Base-by-base conservation (phyloP, 2,113 vertebrate species). In the Nesospiza acunhae region DNA sequence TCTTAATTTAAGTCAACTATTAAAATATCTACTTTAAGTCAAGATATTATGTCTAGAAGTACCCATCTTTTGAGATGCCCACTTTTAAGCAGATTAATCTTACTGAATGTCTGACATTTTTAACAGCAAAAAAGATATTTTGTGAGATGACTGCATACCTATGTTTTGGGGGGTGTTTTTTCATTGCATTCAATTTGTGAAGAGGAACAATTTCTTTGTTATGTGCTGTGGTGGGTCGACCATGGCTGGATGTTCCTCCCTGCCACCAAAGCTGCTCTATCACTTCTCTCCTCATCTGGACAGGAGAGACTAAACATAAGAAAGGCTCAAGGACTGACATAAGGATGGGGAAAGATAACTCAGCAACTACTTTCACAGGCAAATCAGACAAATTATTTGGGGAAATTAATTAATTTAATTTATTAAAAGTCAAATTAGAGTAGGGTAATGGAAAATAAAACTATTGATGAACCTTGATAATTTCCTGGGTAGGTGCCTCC, bases 181-280 rank as follows among this genome's bases (percentile, higher is more conserved):
- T 27, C 11, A 46, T 69, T 37, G 7, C 8, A 13, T 87, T 89
- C 21, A n/a, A 2, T 19, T 53, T 63, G 42, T 63, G 64, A 72
- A 20, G 19, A 50, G 68, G 27, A 74, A 42, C 22, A 69, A 18
- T 60, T 74, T 41, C 19, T 86, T 69, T 17, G 12, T 72, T 80
- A 0, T n/a, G 7, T 53, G 11, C 19, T 80, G 53, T 80, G 22
- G 30, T 74, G 53, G 26, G 46, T 10, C 0, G 1, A 7, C 15
- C 15, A 35, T 10, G 6, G 4, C 26, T 74, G 68, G 7, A 49
- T 62, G 17, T 49, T 69, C n/a, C 21, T 47, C 14, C 22, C 5
- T 76, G 63, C 24, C 26, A 53, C 60, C 39, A 74, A 73, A 60
- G 26, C 39, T 26, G 13, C 11, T 35, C 18, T 42, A 13, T 49